Evolutionary conservation across 2,113 vertebrate genomes (phyloP), one percentile per base, ranked within the genome.

Genomic region (Saguinus midas): DNA sequence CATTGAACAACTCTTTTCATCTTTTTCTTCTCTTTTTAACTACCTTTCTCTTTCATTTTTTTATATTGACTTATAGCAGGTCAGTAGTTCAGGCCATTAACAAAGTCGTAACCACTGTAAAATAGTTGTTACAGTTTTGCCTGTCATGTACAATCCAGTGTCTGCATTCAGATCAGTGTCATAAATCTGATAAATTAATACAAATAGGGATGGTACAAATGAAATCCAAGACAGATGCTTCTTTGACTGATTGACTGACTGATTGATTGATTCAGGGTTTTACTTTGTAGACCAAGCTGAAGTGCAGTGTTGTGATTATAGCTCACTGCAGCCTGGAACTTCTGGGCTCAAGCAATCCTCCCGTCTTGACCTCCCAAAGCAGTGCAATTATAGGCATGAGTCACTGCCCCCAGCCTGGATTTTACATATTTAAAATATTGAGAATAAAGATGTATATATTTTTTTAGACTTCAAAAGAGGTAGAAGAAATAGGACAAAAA

Each of bases 401-500:
- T 32, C 61, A 29, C 12, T 0, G 25, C 27, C 61, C 27, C 61
- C 61, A 64, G 61, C 27, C 27, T 87, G 43, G 43, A 64, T 61
- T 72, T 20, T 82, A 37, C 8, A 17, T 87, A 20, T 68, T 78
- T 95, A 81, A 83, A 88, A 10, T 88, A n/a, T 79, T 88, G 66
- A 95, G 48, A 64, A 43, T 57, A 37, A 78, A 87, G 90, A 64
- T 52, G 23, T 21, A 37, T 64, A 3, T 79, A 43, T 9, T 64
- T 80, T 84, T 55, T 89, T 89, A 32, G n/a, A 61, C 82, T 94
- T 94, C 48, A 64, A 55, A 92, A 94, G 55, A 40, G 23, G 27
- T 68, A n/a, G 9, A 78, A 75, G 79, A 92, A 94, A 50, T 70
- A 25, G 16, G 83, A n/a, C n/a, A 80, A 55, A 94, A 94, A 86